Conservation (phyloP, 2,113 vertebrate genomes). For the Corvus hawaiiensis region DNA sequence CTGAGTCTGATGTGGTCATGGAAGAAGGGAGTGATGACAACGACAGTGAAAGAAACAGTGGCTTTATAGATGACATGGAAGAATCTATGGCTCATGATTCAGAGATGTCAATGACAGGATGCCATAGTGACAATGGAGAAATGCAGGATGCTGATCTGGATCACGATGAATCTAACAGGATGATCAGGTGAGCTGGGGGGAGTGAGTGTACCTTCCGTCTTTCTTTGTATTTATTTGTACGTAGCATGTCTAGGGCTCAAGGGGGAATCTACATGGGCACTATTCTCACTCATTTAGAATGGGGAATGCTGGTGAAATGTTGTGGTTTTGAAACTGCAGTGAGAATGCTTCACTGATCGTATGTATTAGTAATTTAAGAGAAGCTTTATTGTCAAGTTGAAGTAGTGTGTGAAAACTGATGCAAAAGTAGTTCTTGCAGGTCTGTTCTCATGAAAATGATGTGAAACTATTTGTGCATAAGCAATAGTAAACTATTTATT, state of each 20-base stretch:
- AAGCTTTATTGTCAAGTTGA: neutral
- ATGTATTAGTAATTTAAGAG: neutral
- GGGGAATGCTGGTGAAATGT: neutral
- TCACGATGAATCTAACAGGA: slow-evolving; percentile 86
- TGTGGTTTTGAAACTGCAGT: neutral
- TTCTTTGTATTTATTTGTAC: neutral
- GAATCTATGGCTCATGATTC: slow-evolving; percentile 82
- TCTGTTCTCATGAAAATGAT: neutral
- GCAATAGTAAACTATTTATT: neutral
- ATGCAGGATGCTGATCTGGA: slow-evolving; percentile 84
- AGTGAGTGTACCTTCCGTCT: neutral
- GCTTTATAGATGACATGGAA: slow-evolving; percentile 88
- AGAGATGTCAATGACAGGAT: slow-evolving; percentile 75
- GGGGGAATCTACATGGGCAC: neutral
- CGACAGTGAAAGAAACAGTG: slow-evolving; percentile 81
- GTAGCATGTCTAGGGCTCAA: neutral
- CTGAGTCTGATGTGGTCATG: slow-evolving; percentile 87
- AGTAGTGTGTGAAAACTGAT: neutral
- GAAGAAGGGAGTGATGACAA: slow-evolving; percentile 92
- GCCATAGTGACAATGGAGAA: slow-evolving; percentile 80
- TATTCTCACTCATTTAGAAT: neutral
- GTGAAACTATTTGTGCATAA: neutral
- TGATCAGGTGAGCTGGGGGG: slow-evolving; percentile 82
- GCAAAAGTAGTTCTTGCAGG: neutral
- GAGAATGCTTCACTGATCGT: neutral